These are phyloP conservation scores for Sceliomorpha sp. DNA, from an alignment of 2,888 invertebrate species.

Conservation along the genomic window DNA sequence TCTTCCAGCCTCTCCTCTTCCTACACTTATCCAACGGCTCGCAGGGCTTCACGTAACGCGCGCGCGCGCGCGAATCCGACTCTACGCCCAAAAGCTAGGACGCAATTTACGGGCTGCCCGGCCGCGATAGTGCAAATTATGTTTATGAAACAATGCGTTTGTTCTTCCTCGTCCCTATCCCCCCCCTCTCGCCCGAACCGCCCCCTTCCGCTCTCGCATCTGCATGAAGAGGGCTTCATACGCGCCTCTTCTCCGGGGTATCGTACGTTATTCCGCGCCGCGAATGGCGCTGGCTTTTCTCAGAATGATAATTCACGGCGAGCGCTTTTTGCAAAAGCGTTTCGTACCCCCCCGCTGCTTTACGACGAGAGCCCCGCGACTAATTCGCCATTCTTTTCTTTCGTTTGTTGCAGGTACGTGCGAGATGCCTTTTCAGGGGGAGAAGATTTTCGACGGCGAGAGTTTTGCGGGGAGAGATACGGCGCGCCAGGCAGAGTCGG, in stretches of 20 bases:
- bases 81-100: slow-evolving; percentile 27
- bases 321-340: slow-evolving; percentile 1
- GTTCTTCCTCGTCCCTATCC: slow-evolving; percentile 18
- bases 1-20: slow-evolving; percentile 13
- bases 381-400: slow-evolving; percentile 33
- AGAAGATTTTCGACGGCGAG: too few species aligned
- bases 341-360: slow-evolving; percentile 21
- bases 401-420: slow-evolving; percentile 44
- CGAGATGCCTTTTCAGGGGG: too few species aligned
- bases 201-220: too few species aligned
- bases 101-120: slow-evolving; percentile 65
- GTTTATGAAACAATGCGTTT: slow-evolving; percentile 69
- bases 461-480: too few species aligned
- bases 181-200: slow-evolving; percentile 21
- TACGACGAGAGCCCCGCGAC: slow-evolving; percentile 19
- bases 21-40: slow-evolving; percentile 21
- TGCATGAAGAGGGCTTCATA: slow-evolving; percentile 39
- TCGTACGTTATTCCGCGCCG: slow-evolving; percentile 34
- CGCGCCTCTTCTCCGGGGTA: slow-evolving; percentile 16
- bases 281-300: slow-evolving; percentile 41
- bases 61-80: slow-evolving; percentile 24
- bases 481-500: too few species aligned
- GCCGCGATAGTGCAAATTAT: slow-evolving; percentile 71
- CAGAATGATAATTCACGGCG: slow-evolving; percentile 46
- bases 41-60: background rate